These are phyloP conservation scores for Odontophorus gujanensis DNA, from an alignment of 2,113 vertebrate species.

Conservation along the genomic window DNA sequence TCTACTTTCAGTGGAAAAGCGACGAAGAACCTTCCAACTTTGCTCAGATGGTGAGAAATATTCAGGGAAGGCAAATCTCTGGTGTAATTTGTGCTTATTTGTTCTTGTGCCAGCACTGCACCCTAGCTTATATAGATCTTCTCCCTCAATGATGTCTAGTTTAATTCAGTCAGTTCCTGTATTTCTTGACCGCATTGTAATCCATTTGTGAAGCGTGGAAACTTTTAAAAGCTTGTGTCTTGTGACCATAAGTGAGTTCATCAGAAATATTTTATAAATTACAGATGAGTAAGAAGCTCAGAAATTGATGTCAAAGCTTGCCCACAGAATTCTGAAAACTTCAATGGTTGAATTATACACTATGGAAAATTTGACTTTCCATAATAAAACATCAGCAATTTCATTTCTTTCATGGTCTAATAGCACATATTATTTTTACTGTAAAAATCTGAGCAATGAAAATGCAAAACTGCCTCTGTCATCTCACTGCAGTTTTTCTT, in stretches of 20 bases:
- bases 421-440: neutral
- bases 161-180: constrained; percentile 8
- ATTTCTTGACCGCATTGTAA: neutral
- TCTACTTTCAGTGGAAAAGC: neutral
- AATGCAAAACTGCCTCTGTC: neutral
- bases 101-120: neutral
- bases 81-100: neutral
- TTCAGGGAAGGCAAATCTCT: neutral
- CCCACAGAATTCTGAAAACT: neutral
- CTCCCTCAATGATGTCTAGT: neutral
- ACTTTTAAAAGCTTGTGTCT: neutral
- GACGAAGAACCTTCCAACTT: neutral
- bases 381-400: neutral
- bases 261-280: constrained; percentile 4
- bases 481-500: neutral
- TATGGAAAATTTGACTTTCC: neutral
- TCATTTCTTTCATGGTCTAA: neutral
- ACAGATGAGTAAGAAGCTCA: neutral
- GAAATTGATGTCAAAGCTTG: neutral
- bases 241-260: neutral
- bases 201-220: neutral
- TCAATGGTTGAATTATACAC: neutral
- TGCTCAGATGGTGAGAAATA: neutral
- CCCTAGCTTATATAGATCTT: neutral
- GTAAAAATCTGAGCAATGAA: neutral